Evolutionary conservation across 2,113 vertebrate species (phyloP).

Genomic region (cat (Felis catus)): F.catus_Fca126_mat1.0 CM031415.1:117134501-117135000

Average conservation of each 20-base stretch:
- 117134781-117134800: neutral
- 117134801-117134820: neutral
- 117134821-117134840: neutral
- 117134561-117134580: neutral
- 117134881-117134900: neutral
- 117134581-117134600: neutral
- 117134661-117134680: neutral
- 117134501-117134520: neutral
- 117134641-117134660: neutral
- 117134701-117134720: neutral
- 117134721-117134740: neutral
- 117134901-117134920: neutral
- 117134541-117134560: neutral
- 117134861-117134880: neutral
- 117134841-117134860: neutral
- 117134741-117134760: neutral
- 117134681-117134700: neutral
- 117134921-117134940: neutral
- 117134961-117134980: neutral
- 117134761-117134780: neutral
- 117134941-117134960: neutral
- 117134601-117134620: neutral
- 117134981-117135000: neutral
- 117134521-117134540: neutral
- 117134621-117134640: constrained; percentile 10